Evolutionary conservation across 2,113 vertebrate species (phyloP).

Genomic region (Scomber scombrus): DNA sequence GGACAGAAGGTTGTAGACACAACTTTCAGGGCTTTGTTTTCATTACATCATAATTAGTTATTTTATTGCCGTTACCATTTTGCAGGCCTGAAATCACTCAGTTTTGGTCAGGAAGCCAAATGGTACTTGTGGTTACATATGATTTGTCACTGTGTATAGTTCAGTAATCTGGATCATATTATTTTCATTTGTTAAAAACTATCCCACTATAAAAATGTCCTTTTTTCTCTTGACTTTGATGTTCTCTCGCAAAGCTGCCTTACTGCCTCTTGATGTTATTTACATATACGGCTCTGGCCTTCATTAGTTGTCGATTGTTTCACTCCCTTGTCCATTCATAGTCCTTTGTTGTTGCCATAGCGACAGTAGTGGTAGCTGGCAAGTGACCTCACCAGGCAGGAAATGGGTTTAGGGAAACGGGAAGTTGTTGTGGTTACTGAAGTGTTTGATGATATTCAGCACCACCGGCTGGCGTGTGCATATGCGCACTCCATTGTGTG

Average conservation of each 20-base stretch:
- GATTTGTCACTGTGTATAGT: neutral
- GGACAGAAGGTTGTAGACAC: constrained; percentile 11
- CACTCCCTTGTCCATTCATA: constrained; percentile 12
- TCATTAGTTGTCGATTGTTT: constrained; percentile 29
- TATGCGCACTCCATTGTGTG: constrained; percentile 14
- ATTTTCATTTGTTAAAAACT: constrained; percentile 12
- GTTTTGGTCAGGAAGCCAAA: neutral
- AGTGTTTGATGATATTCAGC: constrained; percentile 82
- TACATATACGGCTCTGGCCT: neutral
- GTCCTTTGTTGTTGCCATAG: constrained; percentile 32
- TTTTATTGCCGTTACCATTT: neutral
- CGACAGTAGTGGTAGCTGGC: constrained; percentile 34
- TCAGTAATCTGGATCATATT: neutral
- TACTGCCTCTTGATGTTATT: neutral
- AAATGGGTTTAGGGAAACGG: constrained; percentile 80
- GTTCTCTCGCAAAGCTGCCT: neutral
- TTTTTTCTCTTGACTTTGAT: neutral
- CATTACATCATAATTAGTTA: neutral
- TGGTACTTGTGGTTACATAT: neutral
- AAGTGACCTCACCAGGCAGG: constrained; percentile 72
- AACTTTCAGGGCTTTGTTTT: constrained; percentile 33
- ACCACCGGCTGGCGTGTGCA: constrained; percentile 42
- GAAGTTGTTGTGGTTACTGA: constrained; percentile 86
- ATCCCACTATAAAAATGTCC: too few species aligned
- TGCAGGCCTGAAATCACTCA: neutral